Base-by-base conservation (phyloP, 2,888 invertebrate genomes). In the Liopterus haemorrhoidalis region DNA sequence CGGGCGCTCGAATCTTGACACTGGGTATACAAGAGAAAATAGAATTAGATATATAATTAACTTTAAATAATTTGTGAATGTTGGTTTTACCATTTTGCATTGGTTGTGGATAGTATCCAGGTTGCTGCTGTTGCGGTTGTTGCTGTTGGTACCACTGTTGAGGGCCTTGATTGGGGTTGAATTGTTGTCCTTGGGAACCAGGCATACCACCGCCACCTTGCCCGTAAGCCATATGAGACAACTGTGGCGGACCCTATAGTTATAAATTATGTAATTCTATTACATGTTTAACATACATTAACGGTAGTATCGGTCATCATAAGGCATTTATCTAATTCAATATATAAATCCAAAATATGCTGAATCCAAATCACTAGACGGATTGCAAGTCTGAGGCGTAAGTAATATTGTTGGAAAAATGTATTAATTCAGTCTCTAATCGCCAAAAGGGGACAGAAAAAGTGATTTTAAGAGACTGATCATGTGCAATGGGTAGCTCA, bases 71-170 rank as follows among this genome's bases (percentile, higher is more conserved):
- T n/a, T n/a, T n/a, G n/a, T n/a, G n/a, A n/a, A n/a, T n/a, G n/a
- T 25, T 38, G 44, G 25, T 31, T 42, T 42, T 55, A 64, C 64
- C 59, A 40, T 57, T 61, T 46, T 71, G 66, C 59, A 73, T 65
- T 57, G 74, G 74, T 41, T 70, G 71, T 4, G 71, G 70, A 51
- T 73, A 73, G 44, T 68, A 71, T 37, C 70, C 71, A 31, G 66
- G 68, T 28, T 60, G 60, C 42, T 61, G 64, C 30, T 64, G 67
- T 44, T 61, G 74, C 57, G 63, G 74, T 60, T 65, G 70, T 55
- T 58, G 72, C 59, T 63, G 75, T 60, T 72, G 75, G 70, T 74
- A 76, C 68, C 75, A 76, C 58, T 74, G 80, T 67, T 65, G 79
- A 60, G 76, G 76, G 52, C 60, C 59, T 3, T 73, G 65, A 70